phyloP scores from a whole-genome alignment of 1,140 invertebrate species.

The Rhagoletis pomonella region DNA sequence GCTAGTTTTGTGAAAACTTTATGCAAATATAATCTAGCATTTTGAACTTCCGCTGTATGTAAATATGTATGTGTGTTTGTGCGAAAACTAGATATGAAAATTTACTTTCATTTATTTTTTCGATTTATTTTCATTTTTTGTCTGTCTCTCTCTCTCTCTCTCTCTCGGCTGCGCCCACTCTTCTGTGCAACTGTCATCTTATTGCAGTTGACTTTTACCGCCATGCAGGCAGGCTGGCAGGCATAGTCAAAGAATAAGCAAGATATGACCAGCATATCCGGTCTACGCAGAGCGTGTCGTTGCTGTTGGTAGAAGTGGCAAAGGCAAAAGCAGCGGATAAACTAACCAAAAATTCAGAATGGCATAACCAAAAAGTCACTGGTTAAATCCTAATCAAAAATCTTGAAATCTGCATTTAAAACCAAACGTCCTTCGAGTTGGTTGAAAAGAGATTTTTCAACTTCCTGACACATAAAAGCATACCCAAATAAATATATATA shows the following conservation, averaged over 20 bases:
- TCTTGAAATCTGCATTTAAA: conserved; percentile 25
- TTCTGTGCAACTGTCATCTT: conserved; percentile 60
- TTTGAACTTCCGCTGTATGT: conserved; percentile 30
- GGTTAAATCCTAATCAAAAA: conserved; percentile 26
- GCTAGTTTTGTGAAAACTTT: conserved; percentile 46
- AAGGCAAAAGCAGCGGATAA: neutral
- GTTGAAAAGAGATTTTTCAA: neutral
- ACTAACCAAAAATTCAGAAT: neutral
- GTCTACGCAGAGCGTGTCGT: neutral
- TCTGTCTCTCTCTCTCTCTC: neutral
- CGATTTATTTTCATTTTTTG: neutral
- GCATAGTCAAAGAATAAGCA: neutral
- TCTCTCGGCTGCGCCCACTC: conserved; percentile 63
- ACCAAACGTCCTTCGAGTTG: conserved; percentile 29
- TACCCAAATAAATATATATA: neutral
- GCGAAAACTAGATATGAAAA: neutral
- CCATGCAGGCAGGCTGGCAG: too few relatives aligned
- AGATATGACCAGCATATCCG: conserved; percentile 34
- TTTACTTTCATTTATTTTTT: conserved; percentile 13
- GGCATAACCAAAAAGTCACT: neutral
- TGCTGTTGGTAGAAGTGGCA: too few relatives aligned
- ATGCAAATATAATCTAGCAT: conserved; percentile 51
- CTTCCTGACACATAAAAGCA: neutral
- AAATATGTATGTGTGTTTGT: neutral
- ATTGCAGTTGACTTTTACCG: conserved; percentile 60